Conservation (phyloP, 1,140 invertebrate genomes). For the Chlorops oryzae region DNA sequence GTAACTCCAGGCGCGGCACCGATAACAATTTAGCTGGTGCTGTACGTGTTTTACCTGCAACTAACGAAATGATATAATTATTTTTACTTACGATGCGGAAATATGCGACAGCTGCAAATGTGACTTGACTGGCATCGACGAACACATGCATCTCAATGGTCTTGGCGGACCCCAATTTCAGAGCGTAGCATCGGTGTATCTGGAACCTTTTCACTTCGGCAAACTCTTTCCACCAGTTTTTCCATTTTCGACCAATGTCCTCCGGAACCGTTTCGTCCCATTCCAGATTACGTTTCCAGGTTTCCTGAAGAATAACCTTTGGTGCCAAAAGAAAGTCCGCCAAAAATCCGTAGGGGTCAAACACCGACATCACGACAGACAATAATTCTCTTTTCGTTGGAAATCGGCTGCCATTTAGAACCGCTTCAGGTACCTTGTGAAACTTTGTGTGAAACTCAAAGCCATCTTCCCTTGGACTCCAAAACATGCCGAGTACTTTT, state of each 20-base stretch:
- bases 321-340: conserved; percentile 34
- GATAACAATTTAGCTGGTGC: conserved; percentile 22
- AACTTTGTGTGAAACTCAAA: conserved; percentile 12
- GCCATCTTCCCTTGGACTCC: conserved; percentile 5
- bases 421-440: neutral
- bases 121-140: conserved; percentile 28
- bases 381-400: conserved; percentile 35
- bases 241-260: conserved; percentile 11
- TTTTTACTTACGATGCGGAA: no score
- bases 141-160: conserved; percentile 21
- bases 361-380: conserved; percentile 32
- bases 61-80: conserved; percentile 9
- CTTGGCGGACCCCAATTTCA: neutral
- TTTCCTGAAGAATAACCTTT: conserved; percentile 45
- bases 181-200: conserved; percentile 6
- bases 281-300: conserved; percentile 31
- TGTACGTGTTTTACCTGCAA: conserved; percentile 22
- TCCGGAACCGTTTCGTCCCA: conserved; percentile 37
- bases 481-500: conserved; percentile 15
- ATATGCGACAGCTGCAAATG: conserved; percentile 30
- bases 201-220: neutral
- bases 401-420: conserved; percentile 1
- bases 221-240: conserved; percentile 17
- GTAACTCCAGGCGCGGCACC: conserved; percentile 29
- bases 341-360: conserved; percentile 45